Conservation (phyloP, 2,113 vertebrate species). For the Ciconia stormi region DNA sequence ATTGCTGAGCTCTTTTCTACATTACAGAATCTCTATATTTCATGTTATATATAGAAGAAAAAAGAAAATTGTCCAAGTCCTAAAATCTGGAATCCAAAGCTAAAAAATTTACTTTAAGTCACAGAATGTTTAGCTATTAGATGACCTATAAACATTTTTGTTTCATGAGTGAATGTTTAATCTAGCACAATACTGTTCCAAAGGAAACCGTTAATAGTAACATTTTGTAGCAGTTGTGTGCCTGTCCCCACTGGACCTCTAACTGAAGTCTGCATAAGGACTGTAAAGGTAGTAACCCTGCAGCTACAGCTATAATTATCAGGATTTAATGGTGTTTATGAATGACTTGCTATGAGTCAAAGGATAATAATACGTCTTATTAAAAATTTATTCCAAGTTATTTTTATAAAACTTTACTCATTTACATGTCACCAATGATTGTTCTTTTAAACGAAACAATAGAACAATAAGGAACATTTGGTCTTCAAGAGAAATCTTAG, state of each 20-base stretch:
- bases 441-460: slow-evolving; percentile 48
- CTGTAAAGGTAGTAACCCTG: slow-evolving; percentile 67
- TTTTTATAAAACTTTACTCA: slow-evolving; percentile 69
- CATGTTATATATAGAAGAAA: neutral
- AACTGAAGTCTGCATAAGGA: slow-evolving; percentile 64
- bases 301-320: slow-evolving; percentile 72
- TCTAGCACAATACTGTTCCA: slow-evolving; percentile 40
- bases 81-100: neutral
- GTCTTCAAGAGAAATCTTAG: slow-evolving; percentile 1
- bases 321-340: slow-evolving; percentile 72
- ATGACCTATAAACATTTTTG: slow-evolving; percentile 48
- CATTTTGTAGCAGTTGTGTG: slow-evolving; percentile 60
- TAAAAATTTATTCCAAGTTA: slow-evolving; percentile 72
- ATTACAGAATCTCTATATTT: neutral
- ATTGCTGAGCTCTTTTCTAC: neutral
- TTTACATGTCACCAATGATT: slow-evolving; percentile 52
- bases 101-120: slow-evolving; percentile 10
- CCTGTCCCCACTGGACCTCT: slow-evolving; percentile 67
- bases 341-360: slow-evolving; percentile 71
- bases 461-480: slow-evolving; percentile 30
- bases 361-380: slow-evolving; percentile 70
- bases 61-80: neutral
- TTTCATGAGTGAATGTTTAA: slow-evolving; percentile 60
- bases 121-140: slow-evolving; percentile 12
- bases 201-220: slow-evolving; percentile 59